These are phyloP conservation scores for Trachelipus rathkii DNA, from an alignment of 1,140 invertebrate species.

Conservation along the genomic window DNA sequence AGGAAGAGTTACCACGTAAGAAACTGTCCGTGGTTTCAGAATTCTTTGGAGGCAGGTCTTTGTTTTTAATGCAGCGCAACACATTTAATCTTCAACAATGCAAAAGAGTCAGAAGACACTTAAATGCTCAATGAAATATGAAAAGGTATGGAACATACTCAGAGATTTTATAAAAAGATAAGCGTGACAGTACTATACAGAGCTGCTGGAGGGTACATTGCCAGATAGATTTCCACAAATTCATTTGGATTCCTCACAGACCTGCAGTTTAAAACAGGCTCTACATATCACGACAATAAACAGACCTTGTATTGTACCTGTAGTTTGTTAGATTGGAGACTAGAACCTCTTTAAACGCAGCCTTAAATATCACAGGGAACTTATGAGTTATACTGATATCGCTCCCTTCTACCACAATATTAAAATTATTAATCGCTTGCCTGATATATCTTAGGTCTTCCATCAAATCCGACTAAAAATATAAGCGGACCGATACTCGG, in stretches of 20 bases:
- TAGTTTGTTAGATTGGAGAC: slow-evolving; percentile 22
- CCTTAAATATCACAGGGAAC: slow-evolving; percentile 17
- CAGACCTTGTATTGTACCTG: slow-evolving; percentile 30
- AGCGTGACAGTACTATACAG: no score
- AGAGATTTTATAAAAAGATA: no score
- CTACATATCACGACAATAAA: background rate
- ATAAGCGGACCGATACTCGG: slow-evolving; percentile 17
- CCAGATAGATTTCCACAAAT: background rate
- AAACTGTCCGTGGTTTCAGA: no score
- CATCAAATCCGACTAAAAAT: slow-evolving; percentile 23
- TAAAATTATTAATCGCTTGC: slow-evolving; percentile 22
- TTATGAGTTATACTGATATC: no score
- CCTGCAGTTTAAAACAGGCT: background rate
- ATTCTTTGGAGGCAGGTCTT: no score
- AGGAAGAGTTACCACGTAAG: no score
- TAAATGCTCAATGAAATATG: no score
- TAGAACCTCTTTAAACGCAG: slow-evolving; percentile 27
- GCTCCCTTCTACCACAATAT: background rate
- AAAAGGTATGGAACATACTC: no score
- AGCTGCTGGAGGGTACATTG: no score
- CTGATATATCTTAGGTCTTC: slow-evolving; percentile 29
- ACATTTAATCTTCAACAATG: no score
- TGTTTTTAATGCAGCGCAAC: no score
- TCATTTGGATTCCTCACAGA: background rate
- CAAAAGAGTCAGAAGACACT: no score